Evolutionary conservation across 2,888 invertebrate genomes (phyloP).

Genomic region (Yponomeuta cagnagella): DNA sequence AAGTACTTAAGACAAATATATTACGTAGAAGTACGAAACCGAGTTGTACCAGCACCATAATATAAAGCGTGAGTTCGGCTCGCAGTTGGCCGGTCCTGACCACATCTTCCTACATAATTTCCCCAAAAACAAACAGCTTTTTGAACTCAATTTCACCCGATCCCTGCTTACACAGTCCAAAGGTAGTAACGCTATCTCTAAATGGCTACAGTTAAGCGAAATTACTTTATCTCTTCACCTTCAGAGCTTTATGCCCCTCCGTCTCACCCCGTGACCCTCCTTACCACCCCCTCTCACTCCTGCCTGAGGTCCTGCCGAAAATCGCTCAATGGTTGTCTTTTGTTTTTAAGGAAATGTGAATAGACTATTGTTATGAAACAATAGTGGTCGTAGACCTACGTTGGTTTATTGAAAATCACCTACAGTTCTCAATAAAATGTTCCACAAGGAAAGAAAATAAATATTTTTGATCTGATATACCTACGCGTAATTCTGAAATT

Average conservation of each 20-base stretch:
- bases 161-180: background rate
- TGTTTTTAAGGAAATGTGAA: background rate
- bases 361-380: background rate
- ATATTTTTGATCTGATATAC: too few species aligned
- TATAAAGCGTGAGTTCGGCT: too few species aligned
- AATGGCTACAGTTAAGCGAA: conserved; percentile 30
- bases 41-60: too few species aligned
- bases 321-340: conserved; percentile 3
- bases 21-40: too few species aligned
- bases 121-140: background rate
- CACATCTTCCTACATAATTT: background rate
- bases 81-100: too few species aligned
- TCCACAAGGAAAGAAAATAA: too few species aligned
- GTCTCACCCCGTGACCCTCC: conserved; percentile 24
- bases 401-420: too few species aligned
- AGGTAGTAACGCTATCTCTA: background rate
- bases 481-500: too few species aligned
- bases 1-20: too few species aligned
- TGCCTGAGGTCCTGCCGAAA: background rate
- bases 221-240: conserved; percentile 57
- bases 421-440: too few species aligned
- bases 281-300: conserved; percentile 16
- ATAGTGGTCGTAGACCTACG: background rate
- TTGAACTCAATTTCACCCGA: background rate
- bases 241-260: conserved; percentile 26